phyloP scores from a whole-genome alignment of 35 echinoderm and acorn worm species.

The Apostichopus japonicus region DNA sequence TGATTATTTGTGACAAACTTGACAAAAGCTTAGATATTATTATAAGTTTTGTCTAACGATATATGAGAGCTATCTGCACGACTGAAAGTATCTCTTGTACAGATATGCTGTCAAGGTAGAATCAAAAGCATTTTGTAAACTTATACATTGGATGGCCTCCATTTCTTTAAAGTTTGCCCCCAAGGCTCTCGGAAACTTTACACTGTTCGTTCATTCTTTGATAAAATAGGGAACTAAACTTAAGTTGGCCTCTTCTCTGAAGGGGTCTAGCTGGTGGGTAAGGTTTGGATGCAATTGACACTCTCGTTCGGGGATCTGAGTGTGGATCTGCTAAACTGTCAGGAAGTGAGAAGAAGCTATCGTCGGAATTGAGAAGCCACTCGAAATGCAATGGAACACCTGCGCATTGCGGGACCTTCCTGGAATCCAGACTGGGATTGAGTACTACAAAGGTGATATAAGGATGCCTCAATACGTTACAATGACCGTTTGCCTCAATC shows the following conservation, averaged over 20 bases:
- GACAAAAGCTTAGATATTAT: too few species aligned
- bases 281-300: background rate
- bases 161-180: background rate
- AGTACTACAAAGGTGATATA: too few species aligned
- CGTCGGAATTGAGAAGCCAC: background rate
- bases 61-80: too few species aligned
- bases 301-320: background rate
- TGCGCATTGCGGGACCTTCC: background rate
- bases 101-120: too few species aligned
- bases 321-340: background rate
- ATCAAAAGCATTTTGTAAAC: too few species aligned
- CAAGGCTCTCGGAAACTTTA: background rate
- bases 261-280: background rate
- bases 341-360: background rate
- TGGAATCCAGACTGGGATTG: background rate
- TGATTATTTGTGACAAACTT: too few species aligned
- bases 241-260: background rate
- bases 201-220: background rate
- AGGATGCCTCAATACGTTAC: too few species aligned
- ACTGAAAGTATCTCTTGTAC: too few species aligned
- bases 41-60: too few species aligned
- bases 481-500: too few species aligned
- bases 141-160: too few species aligned
- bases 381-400: background rate
- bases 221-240: background rate